Evolutionary conservation across 2,113 vertebrate species (phyloP), one percentile per base, ranked within the genome.

Genomic region (Eublepharis macularius): DNA sequence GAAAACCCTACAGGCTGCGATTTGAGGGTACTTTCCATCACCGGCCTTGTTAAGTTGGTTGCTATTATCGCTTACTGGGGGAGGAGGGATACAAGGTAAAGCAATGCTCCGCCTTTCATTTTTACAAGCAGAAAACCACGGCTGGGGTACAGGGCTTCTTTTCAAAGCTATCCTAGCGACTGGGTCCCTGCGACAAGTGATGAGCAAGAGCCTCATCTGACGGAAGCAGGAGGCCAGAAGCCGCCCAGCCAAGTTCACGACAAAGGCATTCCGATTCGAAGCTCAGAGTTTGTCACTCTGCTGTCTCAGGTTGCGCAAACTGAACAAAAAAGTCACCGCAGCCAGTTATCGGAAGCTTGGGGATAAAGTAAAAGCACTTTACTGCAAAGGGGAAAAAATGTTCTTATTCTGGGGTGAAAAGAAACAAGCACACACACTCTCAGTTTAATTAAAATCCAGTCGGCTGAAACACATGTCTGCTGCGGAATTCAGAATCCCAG

Each of bases 371-470:
- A 60, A 26, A 57, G 49, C 17, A 41, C 34, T n/a, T 41, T 54
- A 51, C 49, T 12, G 17, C 26, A 41, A 51, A 29, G 3, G 45
- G 36, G 49, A 81, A 73, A 66, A 75, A 76, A 70, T 54, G 34
- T 75, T 76, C 36, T 69, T 69, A 78, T 39, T 69, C 75, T 77
- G 36, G 45, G 24, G 5, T 54, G 70, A 54, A 39, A 32, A 12
- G 49, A 4, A 9, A 54, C 45, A 80, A 80, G 69, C 14, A 11
- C 2, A 80, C 8, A 14, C 49, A 60, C n/a, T n/a, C 51, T n/a
- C 34, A 73, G 51, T 85, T 85, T 85, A 80, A 85, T 85, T 80
- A 85, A 79, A 79, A 73, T 63, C 66, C 84, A 85, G 49, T 60
- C 84, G 21, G 76, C 66, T 80, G 84, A 80, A 78, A 85, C 84